A percentile compares a stretch with the other conserved stretches of the same genome.
phyloP scores from a whole-genome alignment of 2,797 vertebrate genomes.

The Anguilla anguilla region DNA sequence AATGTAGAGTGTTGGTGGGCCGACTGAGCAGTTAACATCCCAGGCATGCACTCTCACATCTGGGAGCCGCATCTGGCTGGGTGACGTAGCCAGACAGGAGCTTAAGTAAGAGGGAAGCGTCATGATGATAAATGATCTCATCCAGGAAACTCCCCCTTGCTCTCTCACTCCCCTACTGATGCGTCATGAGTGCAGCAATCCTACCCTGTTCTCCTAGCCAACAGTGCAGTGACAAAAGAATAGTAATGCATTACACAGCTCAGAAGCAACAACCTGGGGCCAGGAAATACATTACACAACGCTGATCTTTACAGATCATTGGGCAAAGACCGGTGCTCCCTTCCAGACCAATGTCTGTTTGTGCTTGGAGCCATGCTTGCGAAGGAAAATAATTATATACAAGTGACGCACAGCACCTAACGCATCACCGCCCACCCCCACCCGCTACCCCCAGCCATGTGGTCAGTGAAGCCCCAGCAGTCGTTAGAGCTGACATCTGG shows the following conservation, averaged over 20 bases:
- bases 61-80: background rate
- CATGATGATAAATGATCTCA: background rate
- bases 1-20: background rate
- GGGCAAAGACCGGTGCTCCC: background rate
- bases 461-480: conserved; percentile 30
- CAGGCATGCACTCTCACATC: background rate
- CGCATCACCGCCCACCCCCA: background rate
- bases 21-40: background rate
- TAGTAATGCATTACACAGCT: conserved; percentile 24
- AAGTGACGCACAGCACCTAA: conserved; percentile 27
- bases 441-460: conserved; percentile 12
- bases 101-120: background rate
- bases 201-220: conserved; percentile 24
- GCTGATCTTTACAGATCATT: conserved; percentile 1
- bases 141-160: background rate
- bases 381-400: conserved; percentile 13
- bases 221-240: conserved; percentile 25
- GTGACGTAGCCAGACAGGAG: background rate
- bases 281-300: background rate
- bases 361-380: conserved; percentile 26
- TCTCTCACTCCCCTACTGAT: background rate
- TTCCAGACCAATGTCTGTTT: conserved; percentile 4
- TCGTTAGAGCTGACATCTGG: conserved; percentile 26
- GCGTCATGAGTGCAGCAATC: background rate
- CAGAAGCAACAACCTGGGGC: conserved; percentile 22